Evolutionary conservation across 2,797 vertebrate genomes (phyloP), one percentile per base, ranked within the genome.

Genomic region (Holocentrus rufus): DNA sequence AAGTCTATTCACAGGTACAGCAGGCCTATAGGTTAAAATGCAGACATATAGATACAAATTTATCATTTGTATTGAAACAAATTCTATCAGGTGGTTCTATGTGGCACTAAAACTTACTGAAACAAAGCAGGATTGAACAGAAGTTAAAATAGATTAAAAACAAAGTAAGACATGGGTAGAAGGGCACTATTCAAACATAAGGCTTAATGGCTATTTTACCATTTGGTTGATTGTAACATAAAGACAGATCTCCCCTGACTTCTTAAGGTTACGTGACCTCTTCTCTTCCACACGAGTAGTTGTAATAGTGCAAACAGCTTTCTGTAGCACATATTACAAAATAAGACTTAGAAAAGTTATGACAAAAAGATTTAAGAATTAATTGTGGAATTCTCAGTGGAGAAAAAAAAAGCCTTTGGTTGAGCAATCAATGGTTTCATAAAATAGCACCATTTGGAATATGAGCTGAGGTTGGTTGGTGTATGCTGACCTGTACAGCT

Each of bases 191-290:
- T 56, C 31, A 65, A 49, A 59, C 52, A 18, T 10, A 18, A 67
- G 62, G 50, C 17, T 15, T 4, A 25, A 58, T 47, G 56, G 52
- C 65, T 77, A 46, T 76, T 83, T 79, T 57, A 79, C 25, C 65
- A 67, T 79, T 58, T 62, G 77, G 53, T 53, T 72, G 54, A 69
- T 63, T 72, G 67, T 73, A 77, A 85, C 70, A 72, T 63, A 36
- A 18, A 53, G 46, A 59, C n/a, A 30, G 31, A 18, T 25, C 64
- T 60, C 9, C 11, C 36, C 7, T 18, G 15, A 18, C 27, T 36
- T 14, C 7, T 17, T 22, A 20, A 30, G 54, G 53, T 72, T 62
- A n/a, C 22, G 42, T 75, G 72, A 82, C 71, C 79, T 66, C 71
- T 76, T 30, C 57, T 22, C 36, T 61, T 39, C 42, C 39, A 63